Evolutionary conservation across 2,888 invertebrate species (phyloP).

Genomic region (Chydorus sphaericus): DNA sequence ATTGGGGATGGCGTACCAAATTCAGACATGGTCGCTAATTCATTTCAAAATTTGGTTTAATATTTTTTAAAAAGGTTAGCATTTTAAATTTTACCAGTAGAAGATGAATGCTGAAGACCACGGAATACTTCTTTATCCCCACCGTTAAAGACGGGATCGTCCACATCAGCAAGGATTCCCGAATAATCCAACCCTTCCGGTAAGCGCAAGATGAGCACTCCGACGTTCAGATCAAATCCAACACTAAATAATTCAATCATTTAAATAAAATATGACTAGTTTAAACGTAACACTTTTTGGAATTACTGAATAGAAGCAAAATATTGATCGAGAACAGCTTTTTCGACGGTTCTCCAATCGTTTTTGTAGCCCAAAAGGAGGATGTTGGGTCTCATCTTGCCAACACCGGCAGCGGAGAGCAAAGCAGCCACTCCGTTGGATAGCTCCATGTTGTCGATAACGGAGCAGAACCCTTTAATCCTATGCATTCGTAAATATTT

Average conservation of each 20-base stretch:
- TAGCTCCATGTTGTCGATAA: conserved; percentile 25
- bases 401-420: conserved; percentile 70
- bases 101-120: too few species aligned
- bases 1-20: too few species aligned
- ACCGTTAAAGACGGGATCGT: conserved; percentile 16
- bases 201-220: conserved; percentile 74
- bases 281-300: background rate
- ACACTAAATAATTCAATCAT: conserved; percentile 43
- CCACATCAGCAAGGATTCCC: conserved; percentile 30
- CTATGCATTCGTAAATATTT: conserved; percentile 33
- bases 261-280: background rate
- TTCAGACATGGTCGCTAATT: too few species aligned
- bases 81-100: too few species aligned
- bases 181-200: conserved; percentile 70
- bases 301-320: conserved; percentile 90
- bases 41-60: too few species aligned
- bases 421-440: conserved; percentile 13
- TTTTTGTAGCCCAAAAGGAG: conserved; percentile 86
- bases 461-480: conserved; percentile 37
- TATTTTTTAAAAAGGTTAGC: too few species aligned
- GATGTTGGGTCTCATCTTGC: conserved; percentile 88
- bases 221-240: conserved; percentile 86
- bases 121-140: background rate
- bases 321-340: conserved; percentile 66
- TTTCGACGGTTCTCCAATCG: conserved; percentile 72